These are phyloP conservation scores for Pseudanteris insignis DNA, from an alignment of 2,888 invertebrate species.

Conservation along the genomic window DNA sequence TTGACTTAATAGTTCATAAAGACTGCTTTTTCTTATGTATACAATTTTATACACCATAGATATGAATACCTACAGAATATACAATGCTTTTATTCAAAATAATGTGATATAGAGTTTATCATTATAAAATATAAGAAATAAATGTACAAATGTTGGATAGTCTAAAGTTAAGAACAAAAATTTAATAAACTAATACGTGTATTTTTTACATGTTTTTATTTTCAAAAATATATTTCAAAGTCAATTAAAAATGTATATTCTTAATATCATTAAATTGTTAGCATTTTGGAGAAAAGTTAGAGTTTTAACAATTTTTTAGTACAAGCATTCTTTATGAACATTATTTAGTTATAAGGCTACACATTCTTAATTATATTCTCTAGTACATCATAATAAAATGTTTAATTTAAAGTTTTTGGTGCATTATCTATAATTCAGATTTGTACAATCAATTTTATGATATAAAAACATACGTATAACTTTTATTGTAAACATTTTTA, in stretches of 20 bases:
- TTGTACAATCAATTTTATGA: no score
- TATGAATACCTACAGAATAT: not conserved
- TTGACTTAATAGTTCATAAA: not conserved
- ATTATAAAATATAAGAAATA: not conserved
- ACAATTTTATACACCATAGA: not conserved
- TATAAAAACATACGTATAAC: no score
- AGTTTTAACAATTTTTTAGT: not conserved
- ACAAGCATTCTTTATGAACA: constrained; percentile 5
- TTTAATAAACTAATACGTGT: not conserved
- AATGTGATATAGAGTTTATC: not conserved
- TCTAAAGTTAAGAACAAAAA: not conserved
- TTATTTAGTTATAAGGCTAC: no score
- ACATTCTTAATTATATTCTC: no score
- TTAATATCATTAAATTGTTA: not conserved
- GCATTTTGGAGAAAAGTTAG: not conserved
- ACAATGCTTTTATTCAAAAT: not conserved
- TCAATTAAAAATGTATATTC: constrained; percentile 7
- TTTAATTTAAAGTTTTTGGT: not conserved
- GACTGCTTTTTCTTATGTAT: not conserved
- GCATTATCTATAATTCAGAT: constrained; percentile 1
- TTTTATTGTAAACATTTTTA: no score
- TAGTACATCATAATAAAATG: not conserved
- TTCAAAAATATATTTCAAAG: not conserved
- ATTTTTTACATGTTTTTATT: no score
- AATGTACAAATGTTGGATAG: constrained; percentile 3